These are phyloP conservation scores for Ctenopoma multispine DNA, from an alignment of 2,797 vertebrate genomes.

Conservation along the genomic window DNA sequence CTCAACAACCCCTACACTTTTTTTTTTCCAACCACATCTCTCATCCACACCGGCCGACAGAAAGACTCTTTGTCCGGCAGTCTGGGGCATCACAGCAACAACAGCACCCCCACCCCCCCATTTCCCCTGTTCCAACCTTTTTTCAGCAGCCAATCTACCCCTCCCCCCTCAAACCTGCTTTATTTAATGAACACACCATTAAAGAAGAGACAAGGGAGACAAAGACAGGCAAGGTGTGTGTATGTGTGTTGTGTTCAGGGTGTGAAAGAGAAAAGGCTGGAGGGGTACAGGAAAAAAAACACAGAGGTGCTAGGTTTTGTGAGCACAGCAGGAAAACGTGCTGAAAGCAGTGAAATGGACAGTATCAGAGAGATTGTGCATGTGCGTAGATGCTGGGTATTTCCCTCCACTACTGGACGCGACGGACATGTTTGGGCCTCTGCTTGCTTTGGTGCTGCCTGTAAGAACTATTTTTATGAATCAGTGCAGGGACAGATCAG, in stretches of 20 bases:
- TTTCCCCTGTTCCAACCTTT: constrained; percentile 35
- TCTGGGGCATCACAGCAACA: constrained; percentile 64
- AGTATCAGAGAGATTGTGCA: constrained; percentile 67
- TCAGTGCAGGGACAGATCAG: constrained; percentile 43
- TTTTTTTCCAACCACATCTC: constrained; percentile 39
- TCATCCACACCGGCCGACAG: constrained; percentile 57
- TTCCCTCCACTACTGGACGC: constrained; percentile 55
- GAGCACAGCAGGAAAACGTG: constrained; percentile 85
- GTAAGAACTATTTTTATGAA: constrained; percentile 52
- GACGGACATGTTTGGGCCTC: constrained; percentile 29
- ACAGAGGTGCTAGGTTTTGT: constrained; percentile 82
- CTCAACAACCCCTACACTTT: constrained; percentile 4
- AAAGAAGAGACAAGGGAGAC: constrained; percentile 75
- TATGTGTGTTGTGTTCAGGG: constrained; percentile 58
- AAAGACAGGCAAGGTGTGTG: constrained; percentile 69
- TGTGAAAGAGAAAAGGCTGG: constrained; percentile 76
- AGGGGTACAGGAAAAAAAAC: constrained; percentile 50
- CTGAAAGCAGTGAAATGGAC: constrained; percentile 82
- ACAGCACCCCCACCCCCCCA: constrained; percentile 39
- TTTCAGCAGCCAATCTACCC: constrained; percentile 68
- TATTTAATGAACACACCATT: constrained; percentile 84
- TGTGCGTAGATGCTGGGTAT: constrained; percentile 44
- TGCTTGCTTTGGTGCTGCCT: constrained; percentile 49
- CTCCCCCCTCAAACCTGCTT: constrained; percentile 58
- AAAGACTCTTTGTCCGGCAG: constrained; percentile 76